Percentiles rank a stretch among this genome's conserved stretches.
phyloP scores from a whole-genome alignment of 35 echinoderm and acorn worm genomes.

The Heliocidaris tuberculata region DNA sequence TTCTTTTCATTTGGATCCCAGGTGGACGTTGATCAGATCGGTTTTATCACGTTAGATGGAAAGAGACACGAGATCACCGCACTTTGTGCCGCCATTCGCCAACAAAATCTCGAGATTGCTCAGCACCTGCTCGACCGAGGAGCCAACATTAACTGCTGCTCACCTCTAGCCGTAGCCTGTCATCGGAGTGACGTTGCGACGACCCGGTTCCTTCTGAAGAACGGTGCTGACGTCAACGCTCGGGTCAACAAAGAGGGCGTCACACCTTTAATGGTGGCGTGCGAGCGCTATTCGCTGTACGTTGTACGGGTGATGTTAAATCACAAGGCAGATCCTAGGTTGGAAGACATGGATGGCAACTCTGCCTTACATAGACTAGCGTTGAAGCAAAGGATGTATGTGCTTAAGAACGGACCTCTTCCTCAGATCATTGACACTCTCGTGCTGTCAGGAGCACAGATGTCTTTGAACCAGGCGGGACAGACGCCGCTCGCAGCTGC shows the following conservation, averaged over 20 bases:
- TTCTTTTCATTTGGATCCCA: not conserved
- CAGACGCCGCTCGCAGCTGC: not conserved
- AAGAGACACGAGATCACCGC: slow-evolving; percentile 3
- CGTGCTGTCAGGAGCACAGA: not conserved
- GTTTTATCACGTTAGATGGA: not conserved
- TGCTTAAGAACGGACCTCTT: slow-evolving; percentile 35
- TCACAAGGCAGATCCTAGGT: not conserved
- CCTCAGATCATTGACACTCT: slow-evolving; percentile 33
- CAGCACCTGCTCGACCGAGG: not conserved
- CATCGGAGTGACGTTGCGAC: not conserved
- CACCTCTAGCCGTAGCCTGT: not conserved
- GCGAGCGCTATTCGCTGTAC: slow-evolving; percentile 14
- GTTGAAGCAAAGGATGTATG: slow-evolving; percentile 7
- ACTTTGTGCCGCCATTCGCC: slow-evolving; percentile 23
- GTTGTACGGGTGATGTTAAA: not conserved
- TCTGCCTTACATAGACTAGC: slow-evolving; percentile 13
- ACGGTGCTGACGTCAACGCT: not conserved
- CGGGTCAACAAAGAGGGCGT: not conserved
- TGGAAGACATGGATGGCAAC: slow-evolving; percentile 35
- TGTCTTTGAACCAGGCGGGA: slow-evolving; percentile 11
- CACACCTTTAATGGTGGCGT: slow-evolving; percentile 21
- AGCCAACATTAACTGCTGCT: slow-evolving; percentile 20
- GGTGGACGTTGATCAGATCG: slow-evolving; percentile 9
- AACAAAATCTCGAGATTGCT: not conserved
- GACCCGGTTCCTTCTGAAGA: not conserved